A percentile compares a stretch with the other conserved stretches of the same genome.
phyloP scores from a whole-genome alignment of 2,797 vertebrate genomes.

The Phalloptychus januarius region DNA sequence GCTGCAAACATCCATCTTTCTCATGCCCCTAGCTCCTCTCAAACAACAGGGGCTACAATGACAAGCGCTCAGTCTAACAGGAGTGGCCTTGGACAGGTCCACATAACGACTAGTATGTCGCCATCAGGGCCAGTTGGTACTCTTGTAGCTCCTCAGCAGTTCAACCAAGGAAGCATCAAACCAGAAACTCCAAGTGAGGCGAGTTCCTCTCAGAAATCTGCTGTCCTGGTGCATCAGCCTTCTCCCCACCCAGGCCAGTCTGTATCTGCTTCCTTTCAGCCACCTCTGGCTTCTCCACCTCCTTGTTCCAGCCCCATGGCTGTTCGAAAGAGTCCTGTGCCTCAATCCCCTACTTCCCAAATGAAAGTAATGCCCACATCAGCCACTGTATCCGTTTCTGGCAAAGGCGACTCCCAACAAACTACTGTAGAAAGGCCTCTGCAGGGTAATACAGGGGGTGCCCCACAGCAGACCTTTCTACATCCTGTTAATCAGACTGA shows the following conservation, averaged over 20 bases:
- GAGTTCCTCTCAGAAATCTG: constrained; percentile 61
- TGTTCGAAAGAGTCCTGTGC: constrained; percentile 86
- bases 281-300: constrained; percentile 83
- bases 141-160: constrained; percentile 70
- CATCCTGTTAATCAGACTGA: constrained; percentile 61
- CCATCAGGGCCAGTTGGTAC: constrained; percentile 52
- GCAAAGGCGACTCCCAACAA: constrained; percentile 80
- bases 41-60: constrained; percentile 68
- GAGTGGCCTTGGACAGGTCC: constrained; percentile 82
- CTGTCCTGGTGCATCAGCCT: constrained; percentile 65
- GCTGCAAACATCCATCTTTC: constrained; percentile 91
- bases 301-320: constrained; percentile 85
- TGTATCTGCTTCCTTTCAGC: constrained; percentile 75
- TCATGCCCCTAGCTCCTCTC: constrained; percentile 77
- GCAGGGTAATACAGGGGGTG: constrained; percentile 52
- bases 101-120: constrained; percentile 68
- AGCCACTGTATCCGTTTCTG: constrained; percentile 79
- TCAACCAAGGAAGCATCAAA: constrained; percentile 75
- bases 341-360: constrained; percentile 74
- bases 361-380: constrained; percentile 87
- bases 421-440: constrained; percentile 78
- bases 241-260: constrained; percentile 58
- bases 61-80: constrained; percentile 76
- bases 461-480: constrained; percentile 53
- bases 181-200: constrained; percentile 80